These are phyloP conservation scores for Pristionchus fissidentatus DNA, from an alignment of 2,888 invertebrate genomes.

Conservation along the genomic window DNA sequence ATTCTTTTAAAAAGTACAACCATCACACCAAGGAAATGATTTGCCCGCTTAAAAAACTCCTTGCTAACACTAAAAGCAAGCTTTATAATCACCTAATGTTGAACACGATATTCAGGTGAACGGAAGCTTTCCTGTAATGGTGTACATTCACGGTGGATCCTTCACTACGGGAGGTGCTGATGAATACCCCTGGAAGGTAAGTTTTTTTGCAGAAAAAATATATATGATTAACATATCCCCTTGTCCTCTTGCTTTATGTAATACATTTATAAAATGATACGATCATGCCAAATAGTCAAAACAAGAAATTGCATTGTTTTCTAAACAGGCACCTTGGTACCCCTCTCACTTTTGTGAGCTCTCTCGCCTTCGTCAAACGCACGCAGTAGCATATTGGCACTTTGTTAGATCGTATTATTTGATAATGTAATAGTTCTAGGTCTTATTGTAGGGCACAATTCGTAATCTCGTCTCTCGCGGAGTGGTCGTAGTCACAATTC, in stretches of 20 bases:
- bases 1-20: not conserved
- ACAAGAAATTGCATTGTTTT: not conserved
- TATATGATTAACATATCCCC: not conserved
- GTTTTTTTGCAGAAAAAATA: not conserved
- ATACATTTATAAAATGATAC: too few species aligned
- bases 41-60: not conserved
- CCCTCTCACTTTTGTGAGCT: too few species aligned
- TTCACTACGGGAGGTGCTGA: conserved; percentile 28
- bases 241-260: too few species aligned
- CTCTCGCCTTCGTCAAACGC: too few species aligned
- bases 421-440: not conserved
- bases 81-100: not conserved
- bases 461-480: conserved; percentile 34
- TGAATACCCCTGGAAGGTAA: conserved; percentile 28
- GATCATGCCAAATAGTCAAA: not conserved
- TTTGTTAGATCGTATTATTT: not conserved
- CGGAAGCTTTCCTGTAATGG: conserved; percentile 8
- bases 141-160: conserved; percentile 34
- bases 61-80: not conserved
- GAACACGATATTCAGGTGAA: not conserved
- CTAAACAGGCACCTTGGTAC: not conserved
- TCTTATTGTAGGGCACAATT: not conserved
- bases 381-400: too few species aligned
- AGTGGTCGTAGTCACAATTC: conserved; percentile 29
- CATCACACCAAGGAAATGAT: too few species aligned